phyloP scores from a whole-genome alignment of 1,140 invertebrate species.

The Eupristina koningsbergeri region DNA sequence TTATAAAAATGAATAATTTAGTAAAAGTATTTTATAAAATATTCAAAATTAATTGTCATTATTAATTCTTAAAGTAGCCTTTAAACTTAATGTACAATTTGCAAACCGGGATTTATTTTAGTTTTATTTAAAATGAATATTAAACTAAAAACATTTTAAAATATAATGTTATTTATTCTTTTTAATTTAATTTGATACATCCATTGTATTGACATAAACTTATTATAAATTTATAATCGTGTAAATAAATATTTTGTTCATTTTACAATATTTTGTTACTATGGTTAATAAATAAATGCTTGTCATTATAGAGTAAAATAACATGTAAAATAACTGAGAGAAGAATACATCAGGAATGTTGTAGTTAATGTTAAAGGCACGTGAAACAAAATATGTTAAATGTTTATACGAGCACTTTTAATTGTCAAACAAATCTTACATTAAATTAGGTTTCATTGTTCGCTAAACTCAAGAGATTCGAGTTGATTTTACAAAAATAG shows the following conservation, averaged over 20 bases:
- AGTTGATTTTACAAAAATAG: conserved; percentile 16
- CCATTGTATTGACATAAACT: neutral
- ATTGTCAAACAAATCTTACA: conserved; percentile 32
- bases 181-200: no score
- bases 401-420: neutral
- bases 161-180: no score
- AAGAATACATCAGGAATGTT: neutral
- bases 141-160: neutral
- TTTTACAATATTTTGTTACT: neutral
- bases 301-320: conserved; percentile 6
- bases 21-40: no score
- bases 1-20: no score
- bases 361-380: neutral
- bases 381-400: neutral
- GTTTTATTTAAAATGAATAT: conserved; percentile 35
- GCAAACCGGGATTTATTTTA: neutral
- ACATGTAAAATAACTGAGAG: conserved; percentile 23
- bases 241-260: conserved; percentile 13
- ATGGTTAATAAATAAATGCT: no score
- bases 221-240: neutral
- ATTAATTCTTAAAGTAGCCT: no score
- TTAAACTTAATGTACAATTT: no score
- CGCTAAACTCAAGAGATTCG: conserved; percentile 22
- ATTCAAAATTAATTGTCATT: no score
- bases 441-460: conserved; percentile 47